Evolutionary conservation across 64 coral and sea anemone species (phyloP), one percentile per base, ranked within the genome.

Genomic region (Anthopleura sola): DNA sequence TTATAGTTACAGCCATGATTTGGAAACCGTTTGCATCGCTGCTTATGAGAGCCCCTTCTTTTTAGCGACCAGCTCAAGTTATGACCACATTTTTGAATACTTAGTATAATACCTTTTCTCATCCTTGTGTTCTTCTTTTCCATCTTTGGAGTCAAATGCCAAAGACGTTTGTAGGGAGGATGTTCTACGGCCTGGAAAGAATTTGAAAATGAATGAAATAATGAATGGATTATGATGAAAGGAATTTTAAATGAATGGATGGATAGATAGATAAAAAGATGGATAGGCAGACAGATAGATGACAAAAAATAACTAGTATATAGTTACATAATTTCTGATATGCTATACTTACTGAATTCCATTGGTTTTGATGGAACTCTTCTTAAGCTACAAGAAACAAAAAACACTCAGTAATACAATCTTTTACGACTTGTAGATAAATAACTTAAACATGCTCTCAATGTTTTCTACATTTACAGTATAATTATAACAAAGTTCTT

Each of bases 51-150:
- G 17, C 11, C 50, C 50, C 50, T 53, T 7, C n/a, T n/a, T n/a
- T n/a, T n/a, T n/a, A n/a, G n/a, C n/a, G n/a, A n/a, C n/a, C n/a
- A n/a, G n/a, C n/a, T n/a, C n/a, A n/a, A n/a, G n/a, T n/a, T n/a
- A n/a, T n/a, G n/a, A n/a, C n/a, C n/a, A n/a, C n/a, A n/a, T n/a
- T n/a, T n/a, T n/a, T n/a, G n/a, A 56, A 18, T 21, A 20, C 55
- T 20, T 20, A 18, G 4, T 5, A 56, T 21, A 53, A n/a, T 54
- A 89, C 87, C 82, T 81, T 83, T 89, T 81, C 37, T 89, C 87
- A 48, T 89, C 87, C 50, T 89, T 89, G 57, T 94, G 87, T 47
- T 94, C 92, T 46, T 94, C 92, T 60, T 94, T 94, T 20, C 57
- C 40, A 60, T 89, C 92, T 11, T 85, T 86, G 16, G 92, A 85